phyloP scores from a whole-genome alignment of 1,140 invertebrate genomes.

The Hylaeus volcanicus region DNA sequence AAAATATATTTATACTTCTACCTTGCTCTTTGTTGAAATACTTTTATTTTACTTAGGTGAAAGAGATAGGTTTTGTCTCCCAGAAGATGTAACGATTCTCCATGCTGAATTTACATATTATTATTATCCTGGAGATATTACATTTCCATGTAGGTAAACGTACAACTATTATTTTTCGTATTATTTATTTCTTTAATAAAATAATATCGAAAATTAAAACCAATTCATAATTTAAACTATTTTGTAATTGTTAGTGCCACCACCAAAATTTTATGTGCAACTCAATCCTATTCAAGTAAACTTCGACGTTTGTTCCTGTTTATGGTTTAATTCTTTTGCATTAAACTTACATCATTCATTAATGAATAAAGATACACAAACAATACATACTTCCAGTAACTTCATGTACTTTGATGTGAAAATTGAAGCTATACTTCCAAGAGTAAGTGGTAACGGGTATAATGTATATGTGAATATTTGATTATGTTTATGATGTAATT shows the following conservation, averaged over 20 bases:
- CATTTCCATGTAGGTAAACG: conserved; percentile 91
- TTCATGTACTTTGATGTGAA: conserved; percentile 91
- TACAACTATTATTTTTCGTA: conserved; percentile 12
- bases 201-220: conserved; percentile 28
- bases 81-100: conserved; percentile 92
- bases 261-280: conserved; percentile 94
- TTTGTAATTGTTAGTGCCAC: conserved; percentile 86
- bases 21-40: conserved; percentile 25
- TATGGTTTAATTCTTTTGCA: conserved; percentile 97
- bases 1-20: background rate
- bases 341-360: conserved; percentile 91
- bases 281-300: conserved; percentile 93
- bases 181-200: conserved; percentile 28
- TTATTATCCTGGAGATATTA: conserved; percentile 96
- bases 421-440: conserved; percentile 94
- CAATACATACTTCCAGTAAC: conserved; percentile 72
- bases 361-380: conserved; percentile 77
- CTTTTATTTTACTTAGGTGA: conserved; percentile 85
- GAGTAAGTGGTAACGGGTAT: conserved; percentile 82
- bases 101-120: conserved; percentile 98
- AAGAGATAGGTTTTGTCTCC: conserved; percentile 90
- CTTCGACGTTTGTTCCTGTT: conserved; percentile 91
- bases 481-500: background rate
- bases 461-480: background rate
- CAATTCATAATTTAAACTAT: conserved; percentile 33